Conservation (phyloP, 2,888 invertebrate species). For the Ennomos erosarius region DNA sequence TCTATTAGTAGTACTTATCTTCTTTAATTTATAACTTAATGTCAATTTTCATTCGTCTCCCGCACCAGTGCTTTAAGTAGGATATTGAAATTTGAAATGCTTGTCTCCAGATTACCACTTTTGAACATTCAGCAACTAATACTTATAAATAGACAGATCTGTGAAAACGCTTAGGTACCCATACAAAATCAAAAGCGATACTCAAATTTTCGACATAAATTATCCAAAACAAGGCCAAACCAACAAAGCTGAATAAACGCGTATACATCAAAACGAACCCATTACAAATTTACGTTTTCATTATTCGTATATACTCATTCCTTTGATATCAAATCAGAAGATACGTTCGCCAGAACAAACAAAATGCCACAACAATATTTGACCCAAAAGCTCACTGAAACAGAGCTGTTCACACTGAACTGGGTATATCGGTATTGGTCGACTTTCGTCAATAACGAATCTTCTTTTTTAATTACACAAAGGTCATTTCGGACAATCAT, state of each 20-base stretch:
- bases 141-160: too few relatives aligned
- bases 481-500: conserved; percentile 64
- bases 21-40: too few relatives aligned
- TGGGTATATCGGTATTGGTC: neutral
- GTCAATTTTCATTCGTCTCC: too few relatives aligned
- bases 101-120: too few relatives aligned
- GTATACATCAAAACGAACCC: conserved; percentile 55
- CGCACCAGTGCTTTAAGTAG: too few relatives aligned
- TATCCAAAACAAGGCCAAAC: conserved; percentile 4
- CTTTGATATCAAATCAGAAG: conserved; percentile 7
- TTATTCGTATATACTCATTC: conserved; percentile 48
- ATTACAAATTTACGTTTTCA: conserved; percentile 69
- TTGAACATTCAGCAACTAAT: too few relatives aligned
- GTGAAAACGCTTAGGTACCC: neutral
- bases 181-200: conserved; percentile 1
- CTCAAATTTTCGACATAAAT: neutral
- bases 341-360: neutral
- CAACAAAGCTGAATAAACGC: conserved; percentile 27
- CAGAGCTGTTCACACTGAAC: neutral
- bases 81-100: too few relatives aligned
- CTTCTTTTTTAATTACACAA: conserved; percentile 27
- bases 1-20: too few relatives aligned
- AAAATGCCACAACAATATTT: too few relatives aligned
- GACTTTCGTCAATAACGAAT: neutral
- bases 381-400: too few relatives aligned